phyloP scores from a whole-genome alignment of 2,113 vertebrate species.

The Hystrix brachyura region DNA sequence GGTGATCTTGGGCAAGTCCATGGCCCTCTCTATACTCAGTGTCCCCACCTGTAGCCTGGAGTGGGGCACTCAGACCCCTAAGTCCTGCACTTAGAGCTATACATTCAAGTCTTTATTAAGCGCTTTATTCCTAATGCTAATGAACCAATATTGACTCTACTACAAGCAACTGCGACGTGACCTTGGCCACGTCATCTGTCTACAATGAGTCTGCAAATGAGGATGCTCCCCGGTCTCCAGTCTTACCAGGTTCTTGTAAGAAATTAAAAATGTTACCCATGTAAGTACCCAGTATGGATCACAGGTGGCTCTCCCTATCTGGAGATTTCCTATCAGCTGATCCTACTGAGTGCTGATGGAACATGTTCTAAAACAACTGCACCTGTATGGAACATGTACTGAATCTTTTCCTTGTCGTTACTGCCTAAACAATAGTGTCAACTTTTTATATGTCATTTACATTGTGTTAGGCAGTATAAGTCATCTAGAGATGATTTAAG shows the following conservation, averaged over 20 bases:
- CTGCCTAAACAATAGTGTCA: not conserved
- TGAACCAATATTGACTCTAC: not conserved
- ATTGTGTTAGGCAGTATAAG: not conserved
- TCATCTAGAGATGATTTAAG: not conserved
- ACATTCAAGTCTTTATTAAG: not conserved
- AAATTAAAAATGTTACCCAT: not conserved
- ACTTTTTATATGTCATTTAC: not conserved
- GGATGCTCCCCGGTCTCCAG: not conserved
- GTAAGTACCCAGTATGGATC: not conserved
- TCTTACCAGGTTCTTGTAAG: not conserved
- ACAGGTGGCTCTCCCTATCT: not conserved
- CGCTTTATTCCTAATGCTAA: not conserved
- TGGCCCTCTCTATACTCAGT: not conserved
- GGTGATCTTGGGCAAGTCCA: not conserved
- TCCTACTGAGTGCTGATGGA: not conserved
- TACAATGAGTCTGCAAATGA: not conserved
- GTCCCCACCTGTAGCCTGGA: not conserved
- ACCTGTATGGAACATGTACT: not conserved
- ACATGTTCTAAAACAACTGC: not conserved
- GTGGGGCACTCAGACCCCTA: not conserved
- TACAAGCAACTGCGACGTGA: not conserved
- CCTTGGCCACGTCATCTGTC: not conserved
- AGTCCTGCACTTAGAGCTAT: not conserved
- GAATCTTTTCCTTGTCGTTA: not conserved
- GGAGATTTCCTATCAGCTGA: not conserved